Evolutionary conservation across 2,797 vertebrate species (phyloP), one percentile per base, ranked within the genome.

Genomic region (Diplodus sargus): DNA sequence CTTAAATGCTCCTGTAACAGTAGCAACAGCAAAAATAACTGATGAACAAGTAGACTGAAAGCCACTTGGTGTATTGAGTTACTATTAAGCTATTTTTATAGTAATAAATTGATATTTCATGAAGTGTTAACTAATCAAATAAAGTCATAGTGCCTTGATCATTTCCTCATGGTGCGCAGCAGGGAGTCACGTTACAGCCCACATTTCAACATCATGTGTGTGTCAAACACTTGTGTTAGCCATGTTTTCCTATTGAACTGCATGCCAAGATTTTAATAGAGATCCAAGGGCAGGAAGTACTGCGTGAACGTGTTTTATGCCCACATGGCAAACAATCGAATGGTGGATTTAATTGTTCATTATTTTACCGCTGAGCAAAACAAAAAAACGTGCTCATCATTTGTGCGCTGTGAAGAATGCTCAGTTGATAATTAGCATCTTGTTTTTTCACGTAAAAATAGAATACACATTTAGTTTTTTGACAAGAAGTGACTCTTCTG

Each of bases 261-360:
- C 52, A 42, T 34, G 43, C 42, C 60, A 64, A 49, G 28, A 42
- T 58, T 73, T 43, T n/a, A 78, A 78, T 25, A 6, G 9, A 22
- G 34, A 52, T 28, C 28, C 70, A 78, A 69, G 53, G 23, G 10
- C 52, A 56, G 17, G 11, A 75, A 53, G 22, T 15, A 14, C 20
- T 22, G 8, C 54, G 39, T 48, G 23, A 43, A 12, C 22, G 45
- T 48, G n/a, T 64, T 60, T 79, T n/a, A 70, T 61, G 49, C 60
- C 15, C 18, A 30, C 17, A 4, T 59, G 51, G 28, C 16, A 10
- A 34, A 20, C 20, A 56, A 23, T 56, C 65, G 53, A 52, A 25
- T 28, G 12, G 22, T 51, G 23, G 4, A 43, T 39, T 39, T 39
- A 11, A 39, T 39, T 34, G 7, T 39, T 10, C 9, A 3, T 45